Percentiles rank a stretch among this genome's conserved stretches.
phyloP scores from a whole-genome alignment of 2,888 invertebrate species.

The Xiphydria camelus region DNA sequence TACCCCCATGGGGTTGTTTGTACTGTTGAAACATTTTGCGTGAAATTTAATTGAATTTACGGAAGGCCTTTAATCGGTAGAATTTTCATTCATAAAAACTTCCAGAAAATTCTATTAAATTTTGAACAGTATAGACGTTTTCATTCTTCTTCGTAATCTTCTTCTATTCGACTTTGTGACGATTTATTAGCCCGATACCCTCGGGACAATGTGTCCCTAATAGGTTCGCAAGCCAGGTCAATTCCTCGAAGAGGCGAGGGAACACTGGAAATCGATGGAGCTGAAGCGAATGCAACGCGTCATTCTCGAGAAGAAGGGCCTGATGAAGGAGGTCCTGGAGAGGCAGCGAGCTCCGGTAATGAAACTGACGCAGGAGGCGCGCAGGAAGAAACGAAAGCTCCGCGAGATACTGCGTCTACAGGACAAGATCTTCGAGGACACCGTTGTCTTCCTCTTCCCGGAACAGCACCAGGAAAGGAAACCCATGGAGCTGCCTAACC shows the following conservation, averaged over 20 bases:
- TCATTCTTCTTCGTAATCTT: no score
- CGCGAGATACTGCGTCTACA: constrained; percentile 63
- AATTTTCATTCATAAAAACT: no score
- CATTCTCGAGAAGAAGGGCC: constrained; percentile 67
- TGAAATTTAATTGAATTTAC: no score
- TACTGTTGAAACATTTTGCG: no score
- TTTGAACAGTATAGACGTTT: no score
- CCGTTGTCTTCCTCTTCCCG: constrained; percentile 66
- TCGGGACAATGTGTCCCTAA: constrained; percentile 5
- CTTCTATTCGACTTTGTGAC: no score
- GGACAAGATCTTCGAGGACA: constrained; percentile 68
- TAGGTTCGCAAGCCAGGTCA: constrained; percentile 31
- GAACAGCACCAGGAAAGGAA: constrained; percentile 51
- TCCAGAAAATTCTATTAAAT: no score
- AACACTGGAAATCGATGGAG: constrained; percentile 68
- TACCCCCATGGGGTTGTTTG: constrained; percentile 6
- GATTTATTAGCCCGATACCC: no score
- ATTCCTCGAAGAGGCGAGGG: constrained; percentile 57
- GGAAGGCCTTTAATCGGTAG: no score
- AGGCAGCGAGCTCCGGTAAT: constrained; percentile 66
- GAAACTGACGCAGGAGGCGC: constrained; percentile 63
- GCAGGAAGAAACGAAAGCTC: constrained; percentile 64
- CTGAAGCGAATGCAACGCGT: constrained; percentile 68
- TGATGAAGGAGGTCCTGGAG: constrained; percentile 65
- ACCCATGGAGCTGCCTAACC: constrained; percentile 1